Evolutionary conservation across 2,888 invertebrate genomes (phyloP).

Genomic region (Cristatella mucedo): DNA sequence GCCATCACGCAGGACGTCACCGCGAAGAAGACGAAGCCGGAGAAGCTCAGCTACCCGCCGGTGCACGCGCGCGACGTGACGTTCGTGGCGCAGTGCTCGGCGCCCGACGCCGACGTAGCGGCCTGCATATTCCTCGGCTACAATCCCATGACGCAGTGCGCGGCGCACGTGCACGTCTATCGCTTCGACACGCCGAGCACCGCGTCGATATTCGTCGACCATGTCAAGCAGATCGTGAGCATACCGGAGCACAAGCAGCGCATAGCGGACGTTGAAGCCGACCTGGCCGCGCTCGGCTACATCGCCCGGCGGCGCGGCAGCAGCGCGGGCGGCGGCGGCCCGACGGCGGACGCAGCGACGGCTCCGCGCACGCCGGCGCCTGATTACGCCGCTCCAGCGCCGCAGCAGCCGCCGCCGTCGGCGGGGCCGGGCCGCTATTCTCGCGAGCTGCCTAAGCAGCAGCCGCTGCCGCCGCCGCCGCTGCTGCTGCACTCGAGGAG

Average conservation of each 20-base stretch:
- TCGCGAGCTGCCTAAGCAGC: slow-evolving; percentile 17
- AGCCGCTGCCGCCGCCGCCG: slow-evolving; percentile 14
- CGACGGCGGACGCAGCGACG: neutral
- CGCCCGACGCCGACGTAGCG: slow-evolving; percentile 63
- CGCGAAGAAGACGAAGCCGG: slow-evolving; percentile 26
- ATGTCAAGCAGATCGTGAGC: slow-evolving; percentile 62
- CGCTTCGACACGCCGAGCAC: slow-evolving; percentile 86
- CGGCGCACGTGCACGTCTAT: slow-evolving; percentile 84
- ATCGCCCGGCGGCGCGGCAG: neutral
- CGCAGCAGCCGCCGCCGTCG: slow-evolving; percentile 2
- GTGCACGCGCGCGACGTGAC: slow-evolving; percentile 41
- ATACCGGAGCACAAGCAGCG: slow-evolving; percentile 71
- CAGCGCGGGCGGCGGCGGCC: neutral
- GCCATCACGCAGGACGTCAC: slow-evolving; percentile 71
- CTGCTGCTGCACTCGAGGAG: slow-evolving; percentile 17
- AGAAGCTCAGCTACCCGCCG: slow-evolving; percentile 58
- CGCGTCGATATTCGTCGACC: slow-evolving; percentile 66
- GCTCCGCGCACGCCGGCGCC: too few relatives aligned
- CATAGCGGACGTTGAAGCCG: slow-evolving; percentile 58
- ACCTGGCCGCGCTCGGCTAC: slow-evolving; percentile 16
- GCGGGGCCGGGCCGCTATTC: too few relatives aligned
- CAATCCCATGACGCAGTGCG: slow-evolving; percentile 82
- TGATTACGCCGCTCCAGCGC: too few relatives aligned
- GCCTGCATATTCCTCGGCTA: slow-evolving; percentile 79
- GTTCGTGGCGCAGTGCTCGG: slow-evolving; percentile 59